phyloP scores from a whole-genome alignment of 2,113 vertebrate genomes.

The Erythrocercus mccallii region DNA sequence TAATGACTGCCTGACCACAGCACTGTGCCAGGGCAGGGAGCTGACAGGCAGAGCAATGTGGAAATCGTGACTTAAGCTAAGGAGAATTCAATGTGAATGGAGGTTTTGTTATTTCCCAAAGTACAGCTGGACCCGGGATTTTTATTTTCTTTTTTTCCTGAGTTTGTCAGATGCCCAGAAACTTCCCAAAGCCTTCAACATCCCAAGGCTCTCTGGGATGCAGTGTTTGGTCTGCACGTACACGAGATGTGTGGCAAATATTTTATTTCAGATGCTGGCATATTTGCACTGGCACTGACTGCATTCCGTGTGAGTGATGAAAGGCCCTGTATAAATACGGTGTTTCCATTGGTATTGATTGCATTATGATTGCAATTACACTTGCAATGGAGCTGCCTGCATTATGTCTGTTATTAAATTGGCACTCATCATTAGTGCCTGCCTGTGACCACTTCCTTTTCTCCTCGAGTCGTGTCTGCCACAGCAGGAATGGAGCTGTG shows the following conservation, averaged over 20 bases:
- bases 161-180: not conserved
- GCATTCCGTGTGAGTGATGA: constrained; percentile 62
- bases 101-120: not conserved
- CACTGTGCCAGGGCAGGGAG: not conserved
- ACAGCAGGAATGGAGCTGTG: not conserved
- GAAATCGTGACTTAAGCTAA: not conserved
- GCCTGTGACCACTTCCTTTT: not conserved
- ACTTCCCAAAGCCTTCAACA: not conserved
- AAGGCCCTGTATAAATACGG: constrained; percentile 64
- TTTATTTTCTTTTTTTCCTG: not conserved
- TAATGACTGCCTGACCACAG: not conserved
- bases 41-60: not conserved
- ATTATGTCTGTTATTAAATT: not conserved
- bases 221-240: constrained; percentile 52
- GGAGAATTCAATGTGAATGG: constrained; percentile 1
- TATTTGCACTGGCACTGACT: constrained; percentile 62
- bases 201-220: not conserved
- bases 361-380: constrained; percentile 45
- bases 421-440: not conserved
- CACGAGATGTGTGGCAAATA: constrained; percentile 54
- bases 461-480: rapidly evolving
- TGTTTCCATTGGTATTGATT: constrained; percentile 55
- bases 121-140: not conserved
- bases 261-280: constrained; percentile 59
- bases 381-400: constrained; percentile 23